These are phyloP conservation scores for Eucidaris tribuloides DNA, from an alignment of 35 echinoderm and acorn worm species.

Conservation along the genomic window DNA sequence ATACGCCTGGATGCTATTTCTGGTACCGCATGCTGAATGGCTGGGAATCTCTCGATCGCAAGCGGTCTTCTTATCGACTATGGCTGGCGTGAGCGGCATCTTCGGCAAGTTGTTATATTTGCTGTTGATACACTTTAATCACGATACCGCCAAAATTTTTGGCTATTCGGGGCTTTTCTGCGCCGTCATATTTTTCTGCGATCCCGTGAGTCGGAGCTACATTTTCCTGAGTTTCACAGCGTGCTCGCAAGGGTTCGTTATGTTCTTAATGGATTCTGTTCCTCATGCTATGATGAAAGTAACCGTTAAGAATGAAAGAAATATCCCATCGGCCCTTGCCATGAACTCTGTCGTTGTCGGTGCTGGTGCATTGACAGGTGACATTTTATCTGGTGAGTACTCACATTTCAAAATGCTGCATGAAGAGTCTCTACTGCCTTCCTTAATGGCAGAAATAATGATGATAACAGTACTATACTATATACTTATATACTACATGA, in stretches of 20 bases:
- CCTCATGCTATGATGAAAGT: constrained; percentile 7
- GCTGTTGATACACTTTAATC: not conserved
- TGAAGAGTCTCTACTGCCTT: too few relatives aligned
- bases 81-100: constrained; percentile 4
- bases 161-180: not conserved
- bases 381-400: not conserved
- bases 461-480: too few relatives aligned
- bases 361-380: not conserved
- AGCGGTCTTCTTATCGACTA: not conserved
- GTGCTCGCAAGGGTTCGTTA: not conserved
- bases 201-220: not conserved
- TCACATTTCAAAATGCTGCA: too few relatives aligned
- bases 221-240: not conserved
- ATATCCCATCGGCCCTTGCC: not conserved
- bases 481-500: too few relatives aligned
- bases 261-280: not conserved
- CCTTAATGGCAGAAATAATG: too few relatives aligned
- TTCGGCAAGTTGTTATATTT: not conserved
- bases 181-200: not conserved
- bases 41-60: not conserved
- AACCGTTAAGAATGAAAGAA: not conserved
- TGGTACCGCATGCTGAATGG: not conserved
- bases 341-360: not conserved
- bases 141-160: not conserved
- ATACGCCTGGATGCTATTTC: constrained; percentile 2